Evolutionary conservation across 2,888 invertebrate species (phyloP).

Genomic region (Byasa hedistus): DNA sequence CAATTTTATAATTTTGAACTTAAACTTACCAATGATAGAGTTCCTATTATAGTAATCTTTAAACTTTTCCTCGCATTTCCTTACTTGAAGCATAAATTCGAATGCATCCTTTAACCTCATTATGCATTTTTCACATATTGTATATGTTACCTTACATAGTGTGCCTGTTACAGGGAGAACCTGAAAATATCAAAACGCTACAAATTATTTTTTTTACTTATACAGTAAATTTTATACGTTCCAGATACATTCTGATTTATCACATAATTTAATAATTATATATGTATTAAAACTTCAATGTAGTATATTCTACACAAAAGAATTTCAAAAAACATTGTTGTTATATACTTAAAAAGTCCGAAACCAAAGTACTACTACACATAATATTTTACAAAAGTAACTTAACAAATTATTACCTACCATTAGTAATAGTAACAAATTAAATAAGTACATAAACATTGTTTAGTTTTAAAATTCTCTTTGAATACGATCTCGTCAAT

Average conservation of each 20-base stretch:
- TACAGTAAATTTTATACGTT: too few relatives aligned
- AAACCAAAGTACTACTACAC: too few relatives aligned
- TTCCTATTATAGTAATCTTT: slow-evolving; percentile 46
- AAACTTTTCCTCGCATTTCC: slow-evolving; percentile 53
- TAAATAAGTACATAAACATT: too few relatives aligned
- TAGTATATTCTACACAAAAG: too few relatives aligned
- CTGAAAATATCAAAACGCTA: slow-evolving; percentile 36
- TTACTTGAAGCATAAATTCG: slow-evolving; percentile 56
- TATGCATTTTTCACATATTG: slow-evolving; percentile 56
- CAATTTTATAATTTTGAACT: not conserved
- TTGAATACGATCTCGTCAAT: not conserved
- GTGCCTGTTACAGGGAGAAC: slow-evolving; percentile 45
- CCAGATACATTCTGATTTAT: too few relatives aligned
- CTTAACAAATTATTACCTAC: not conserved
- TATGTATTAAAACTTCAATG: too few relatives aligned
- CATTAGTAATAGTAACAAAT: too few relatives aligned
- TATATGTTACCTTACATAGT: slow-evolving; percentile 46
- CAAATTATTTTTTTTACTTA: slow-evolving; percentile 7
- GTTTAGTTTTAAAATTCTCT: not conserved
- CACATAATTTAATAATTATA: too few relatives aligned
- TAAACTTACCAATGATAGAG: slow-evolving; percentile 43
- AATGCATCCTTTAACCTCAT: slow-evolving; percentile 48
- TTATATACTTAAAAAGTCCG: too few relatives aligned
- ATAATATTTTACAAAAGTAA: too few relatives aligned
- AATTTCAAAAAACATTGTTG: too few relatives aligned